Percentiles rank a stretch among this genome's conserved stretches.
These are phyloP conservation scores for Magallana gigas DNA, from an alignment of 1,140 invertebrate species.

Conservation along the genomic window DNA sequence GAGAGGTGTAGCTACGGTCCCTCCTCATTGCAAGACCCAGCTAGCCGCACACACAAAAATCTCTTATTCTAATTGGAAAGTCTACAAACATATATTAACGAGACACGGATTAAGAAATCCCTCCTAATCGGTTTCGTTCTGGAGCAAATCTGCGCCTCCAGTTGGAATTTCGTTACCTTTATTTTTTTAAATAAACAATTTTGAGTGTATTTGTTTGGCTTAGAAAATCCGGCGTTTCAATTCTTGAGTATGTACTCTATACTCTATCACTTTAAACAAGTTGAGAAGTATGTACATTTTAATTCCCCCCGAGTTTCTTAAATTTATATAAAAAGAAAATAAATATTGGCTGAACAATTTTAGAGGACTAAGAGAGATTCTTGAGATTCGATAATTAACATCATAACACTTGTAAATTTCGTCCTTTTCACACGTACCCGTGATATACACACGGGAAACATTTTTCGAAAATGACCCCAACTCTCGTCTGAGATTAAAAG, in stretches of 20 bases:
- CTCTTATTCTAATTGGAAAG: background rate
- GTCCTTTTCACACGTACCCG: background rate
- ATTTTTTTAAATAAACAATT: slow-evolving; percentile 5
- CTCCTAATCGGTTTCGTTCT: background rate
- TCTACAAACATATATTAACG: background rate
- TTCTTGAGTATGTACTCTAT: background rate
- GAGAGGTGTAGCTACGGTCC: background rate
- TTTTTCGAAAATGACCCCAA: background rate
- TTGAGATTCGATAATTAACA: background rate
- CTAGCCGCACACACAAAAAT: background rate
- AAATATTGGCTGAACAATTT: slow-evolving; percentile 6
- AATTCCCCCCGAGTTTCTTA: background rate
- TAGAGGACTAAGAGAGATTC: background rate
- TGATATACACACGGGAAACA: background rate
- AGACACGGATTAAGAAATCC: background rate
- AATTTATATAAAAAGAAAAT: background rate
- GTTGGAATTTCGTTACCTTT: background rate
- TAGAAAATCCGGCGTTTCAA: slow-evolving; percentile 1
- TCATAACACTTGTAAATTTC: background rate
- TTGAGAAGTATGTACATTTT: background rate
- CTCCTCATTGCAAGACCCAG: background rate
- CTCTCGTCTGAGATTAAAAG: background rate
- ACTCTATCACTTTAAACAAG: too few species aligned
- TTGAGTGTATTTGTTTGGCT: slow-evolving; percentile 22
- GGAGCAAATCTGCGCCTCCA: background rate